Base-by-base conservation (phyloP, 2,113 vertebrate genomes). In the Oxyruncus cristatus region DNA sequence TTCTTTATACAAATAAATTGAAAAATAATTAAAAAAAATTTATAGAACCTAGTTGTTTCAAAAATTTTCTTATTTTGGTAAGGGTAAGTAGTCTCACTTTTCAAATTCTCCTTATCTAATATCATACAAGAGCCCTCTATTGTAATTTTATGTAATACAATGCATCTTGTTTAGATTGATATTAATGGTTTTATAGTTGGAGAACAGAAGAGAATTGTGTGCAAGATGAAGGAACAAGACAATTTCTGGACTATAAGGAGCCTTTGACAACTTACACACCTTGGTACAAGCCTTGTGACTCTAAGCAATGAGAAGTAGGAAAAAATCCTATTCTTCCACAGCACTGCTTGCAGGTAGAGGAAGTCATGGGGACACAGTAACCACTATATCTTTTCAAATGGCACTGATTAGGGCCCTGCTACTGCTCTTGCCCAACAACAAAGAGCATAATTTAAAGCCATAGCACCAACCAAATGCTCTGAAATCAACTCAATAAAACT, bases 41-140 rank as follows among this genome's bases (percentile, higher is more conserved):
- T 70, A 15, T 14, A 49, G 22, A 33, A 3, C 6, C 41, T 63
- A 49, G 33, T 18, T 37, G 1, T 17, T 33, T 46, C 4, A 39
- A 16, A 61, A 44, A 27, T 26, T 18, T 71, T 71, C 16, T 65
- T 11, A 28, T 37, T 80, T 37, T 76, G 26, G 2, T 70, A 18
- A 14, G 16, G 11, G 15, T 73, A 80, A 24, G 33, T 41, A 76
- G 35, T 24, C 11, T 84, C 9, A 14, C 7, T 70, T 89, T 44
- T 24, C 2, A 8, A 27, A 65, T 68, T 23, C 7, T 2, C 6
- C 56, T 65, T 70, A 14, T 33, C 6, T 44, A 53, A 42, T 22
- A 4, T 56, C 16, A 46, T 49, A 32, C 3, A 44, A 22, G 37
- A 37, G 1, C 0, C 4, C 14, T 37, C 17, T 35, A 28, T 8